Conservation (phyloP, 1,140 invertebrate species). For the Drosophila micromelanica region DNA sequence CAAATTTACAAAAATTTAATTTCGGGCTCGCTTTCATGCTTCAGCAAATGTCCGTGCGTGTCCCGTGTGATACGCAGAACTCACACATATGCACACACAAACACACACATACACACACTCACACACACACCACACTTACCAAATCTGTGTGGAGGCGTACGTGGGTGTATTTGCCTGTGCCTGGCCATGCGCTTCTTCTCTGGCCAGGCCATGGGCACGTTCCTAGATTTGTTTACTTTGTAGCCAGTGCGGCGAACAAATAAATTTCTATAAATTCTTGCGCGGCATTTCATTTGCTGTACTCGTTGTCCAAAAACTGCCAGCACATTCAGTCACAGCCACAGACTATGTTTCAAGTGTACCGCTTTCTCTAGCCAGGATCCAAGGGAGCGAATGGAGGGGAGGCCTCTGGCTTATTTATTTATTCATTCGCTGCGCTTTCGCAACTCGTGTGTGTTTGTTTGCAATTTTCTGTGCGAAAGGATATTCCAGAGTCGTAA, state of each 20-base stretch:
- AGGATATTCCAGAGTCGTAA: slow-evolving; percentile 67
- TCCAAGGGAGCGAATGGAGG: slow-evolving; percentile 17
- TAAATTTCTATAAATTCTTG: slow-evolving; percentile 83
- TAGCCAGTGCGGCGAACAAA: slow-evolving; percentile 64
- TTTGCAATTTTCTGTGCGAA: slow-evolving; percentile 80
- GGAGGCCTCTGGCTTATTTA: slow-evolving; percentile 63
- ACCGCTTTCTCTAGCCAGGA: slow-evolving; percentile 9
- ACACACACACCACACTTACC: not conserved
- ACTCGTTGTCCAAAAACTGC: slow-evolving; percentile 72
- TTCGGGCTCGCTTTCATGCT: slow-evolving; percentile 71
- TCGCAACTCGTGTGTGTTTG: slow-evolving; percentile 62
- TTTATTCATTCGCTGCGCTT: slow-evolving; percentile 76
- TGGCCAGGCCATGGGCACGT: slow-evolving; percentile 64
- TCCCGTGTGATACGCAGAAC: slow-evolving; percentile 27
- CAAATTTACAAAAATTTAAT: slow-evolving; percentile 79
- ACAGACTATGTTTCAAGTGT: slow-evolving; percentile 26
- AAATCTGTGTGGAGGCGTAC: slow-evolving; percentile 23
- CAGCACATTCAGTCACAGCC: slow-evolving; percentile 65
- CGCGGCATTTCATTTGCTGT: slow-evolving; percentile 79
- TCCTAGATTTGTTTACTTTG: slow-evolving; percentile 78
- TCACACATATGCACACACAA: slow-evolving; percentile 1
- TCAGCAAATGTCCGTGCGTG: slow-evolving; percentile 61
- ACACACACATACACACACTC: not conserved
- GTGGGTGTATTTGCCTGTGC: slow-evolving; percentile 31
- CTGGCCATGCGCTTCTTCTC: slow-evolving; percentile 36